Percentiles rank a stretch among this genome's conserved stretches.
These are phyloP conservation scores for Stegana nigrithorax DNA, from an alignment of 2,888 invertebrate genomes.

Conservation along the genomic window DNA sequence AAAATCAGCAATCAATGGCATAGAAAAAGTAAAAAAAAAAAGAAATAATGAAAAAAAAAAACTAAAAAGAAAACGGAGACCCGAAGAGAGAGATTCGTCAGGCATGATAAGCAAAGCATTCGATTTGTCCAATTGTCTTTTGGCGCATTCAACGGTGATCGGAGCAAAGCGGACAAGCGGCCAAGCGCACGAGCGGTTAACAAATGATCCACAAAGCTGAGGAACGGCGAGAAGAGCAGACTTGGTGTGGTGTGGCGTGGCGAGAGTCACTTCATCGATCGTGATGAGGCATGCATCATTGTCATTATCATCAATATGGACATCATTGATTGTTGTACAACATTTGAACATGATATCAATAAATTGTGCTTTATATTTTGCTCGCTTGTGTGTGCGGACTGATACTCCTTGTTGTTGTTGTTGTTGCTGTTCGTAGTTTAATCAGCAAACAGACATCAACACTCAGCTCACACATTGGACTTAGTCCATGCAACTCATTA, in stretches of 20 bases:
- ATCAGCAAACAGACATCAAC: slow-evolving; percentile 33
- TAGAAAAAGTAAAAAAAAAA: slow-evolving; percentile 36
- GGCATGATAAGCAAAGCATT: slow-evolving; percentile 40
- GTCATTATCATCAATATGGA: slow-evolving; percentile 9
- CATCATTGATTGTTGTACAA: slow-evolving; percentile 26
- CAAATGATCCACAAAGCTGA: slow-evolving; percentile 18
- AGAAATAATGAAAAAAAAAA: slow-evolving; percentile 41
- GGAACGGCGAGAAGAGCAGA: slow-evolving; percentile 15
- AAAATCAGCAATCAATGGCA: slow-evolving; percentile 56
- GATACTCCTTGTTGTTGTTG: slow-evolving; percentile 1
- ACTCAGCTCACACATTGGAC: slow-evolving; percentile 1
- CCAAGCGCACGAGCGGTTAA: slow-evolving; percentile 9
- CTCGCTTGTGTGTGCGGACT: too few species aligned
- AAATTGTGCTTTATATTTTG: slow-evolving; percentile 39
- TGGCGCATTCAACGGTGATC: slow-evolving; percentile 8
- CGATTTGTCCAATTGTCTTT: slow-evolving; percentile 28
- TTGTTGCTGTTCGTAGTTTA: slow-evolving; percentile 37
- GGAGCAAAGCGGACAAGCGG: not conserved
- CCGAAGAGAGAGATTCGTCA: slow-evolving; percentile 5
- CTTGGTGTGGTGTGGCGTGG: not conserved
- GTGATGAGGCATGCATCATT: slow-evolving; percentile 5
- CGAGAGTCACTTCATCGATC: not conserved
- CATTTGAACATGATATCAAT: slow-evolving; percentile 43
- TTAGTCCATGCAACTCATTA: slow-evolving; percentile 35
- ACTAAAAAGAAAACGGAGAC: slow-evolving; percentile 37